These are phyloP conservation scores for Campoplex capitator DNA, from an alignment of 2,888 invertebrate genomes.

Conservation along the genomic window DNA sequence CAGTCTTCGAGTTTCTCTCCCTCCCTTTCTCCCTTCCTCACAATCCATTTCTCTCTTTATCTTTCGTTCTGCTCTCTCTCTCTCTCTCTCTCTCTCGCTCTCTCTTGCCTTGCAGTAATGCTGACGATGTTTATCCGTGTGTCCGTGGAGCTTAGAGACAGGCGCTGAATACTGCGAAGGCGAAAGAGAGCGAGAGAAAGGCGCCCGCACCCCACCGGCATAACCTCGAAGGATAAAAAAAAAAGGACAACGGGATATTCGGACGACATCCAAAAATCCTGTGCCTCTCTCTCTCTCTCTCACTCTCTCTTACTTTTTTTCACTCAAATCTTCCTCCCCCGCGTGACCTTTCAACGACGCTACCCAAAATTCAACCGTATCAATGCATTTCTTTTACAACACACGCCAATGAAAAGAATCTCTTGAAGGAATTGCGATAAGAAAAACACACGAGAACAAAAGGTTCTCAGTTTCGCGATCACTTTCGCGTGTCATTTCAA, in stretches of 20 bases:
- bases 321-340: slow-evolving; percentile 7
- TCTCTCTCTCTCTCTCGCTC: not conserved
- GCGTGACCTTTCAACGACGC: not conserved
- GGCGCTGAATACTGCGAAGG: slow-evolving; percentile 35
- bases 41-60: slow-evolving; percentile 45
- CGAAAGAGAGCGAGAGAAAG: slow-evolving; percentile 69
- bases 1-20: slow-evolving; percentile 8
- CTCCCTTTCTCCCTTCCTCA: slow-evolving; percentile 42
- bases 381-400: not conserved
- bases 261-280: slow-evolving; percentile 57
- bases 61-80: slow-evolving; percentile 17
- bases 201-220: slow-evolving; percentile 34
- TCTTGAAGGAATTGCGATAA: not conserved
- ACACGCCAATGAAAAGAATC: not conserved
- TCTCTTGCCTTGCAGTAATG: slow-evolving; percentile 9
- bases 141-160: slow-evolving; percentile 55
- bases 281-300: not conserved
- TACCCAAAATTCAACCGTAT: not conserved
- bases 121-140: slow-evolving; percentile 52
- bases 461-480: not conserved
- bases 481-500: not conserved
- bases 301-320: not conserved
- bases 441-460: not conserved
- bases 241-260: slow-evolving; percentile 65
- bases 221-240: slow-evolving; percentile 59